Evolutionary conservation across 2,113 vertebrate species (phyloP).

Genomic region (Oncorhynchus clarkii): DNA sequence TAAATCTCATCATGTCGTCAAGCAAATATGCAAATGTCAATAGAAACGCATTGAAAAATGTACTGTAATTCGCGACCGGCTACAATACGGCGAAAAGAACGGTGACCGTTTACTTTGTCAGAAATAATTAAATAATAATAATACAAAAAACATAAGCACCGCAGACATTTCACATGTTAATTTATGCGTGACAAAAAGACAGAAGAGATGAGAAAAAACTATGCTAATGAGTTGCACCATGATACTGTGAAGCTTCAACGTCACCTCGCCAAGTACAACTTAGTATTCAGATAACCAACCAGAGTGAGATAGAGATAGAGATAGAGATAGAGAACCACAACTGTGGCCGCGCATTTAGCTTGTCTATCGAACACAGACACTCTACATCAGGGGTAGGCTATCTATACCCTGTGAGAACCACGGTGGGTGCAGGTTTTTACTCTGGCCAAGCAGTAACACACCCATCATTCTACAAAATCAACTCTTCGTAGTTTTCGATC

Average conservation of each 20-base stretch:
- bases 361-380: too few species aligned
- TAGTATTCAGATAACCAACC: conserved; percentile 20
- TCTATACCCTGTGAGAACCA: too few species aligned
- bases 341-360: too few species aligned
- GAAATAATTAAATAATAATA: conserved; percentile 58
- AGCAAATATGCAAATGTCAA: conserved; percentile 68
- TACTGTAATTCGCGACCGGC: conserved; percentile 41
- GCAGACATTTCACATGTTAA: conserved; percentile 40
- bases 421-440: too few species aligned
- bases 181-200: conserved; percentile 45
- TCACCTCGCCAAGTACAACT: conserved; percentile 45
- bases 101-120: conserved; percentile 48
- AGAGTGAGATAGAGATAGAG: not conserved
- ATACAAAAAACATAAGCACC: conserved; percentile 34
- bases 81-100: not conserved
- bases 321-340: too few species aligned
- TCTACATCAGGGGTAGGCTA: too few species aligned
- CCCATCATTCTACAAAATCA: too few species aligned
- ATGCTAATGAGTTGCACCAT: conserved; percentile 56
- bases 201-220: conserved; percentile 29
- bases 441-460: too few species aligned
- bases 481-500: too few species aligned
- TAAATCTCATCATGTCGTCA: conserved; percentile 18
- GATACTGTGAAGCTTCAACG: conserved; percentile 23
- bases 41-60: conserved; percentile 60